Evolutionary conservation across 2,797 vertebrate genomes (phyloP), one percentile per base, ranked within the genome.

Genomic region (Sebastes reedi): DNA sequence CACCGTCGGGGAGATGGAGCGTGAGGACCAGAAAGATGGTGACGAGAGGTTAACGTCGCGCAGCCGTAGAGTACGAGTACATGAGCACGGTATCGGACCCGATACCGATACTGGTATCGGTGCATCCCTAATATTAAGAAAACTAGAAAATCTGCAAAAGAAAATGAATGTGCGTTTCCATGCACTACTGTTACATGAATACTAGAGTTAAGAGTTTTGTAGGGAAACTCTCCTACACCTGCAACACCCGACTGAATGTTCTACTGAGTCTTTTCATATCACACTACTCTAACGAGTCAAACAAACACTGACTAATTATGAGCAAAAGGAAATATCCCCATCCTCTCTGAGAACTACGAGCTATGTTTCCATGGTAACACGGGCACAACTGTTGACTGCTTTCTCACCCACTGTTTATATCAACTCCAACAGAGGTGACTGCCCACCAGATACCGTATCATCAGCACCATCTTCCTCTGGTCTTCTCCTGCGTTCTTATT

Each of bases 311-410:
- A 52, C 11, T 60, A 65, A 84, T 75, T 46, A 54, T 55, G 5
- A 75, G 42, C 16, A 76, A 74, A 66, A 56, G 3, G 2, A 64
- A 64, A 59, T 64, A 22, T 12, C 20, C 27, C 27, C 27, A 70
- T 64, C 24, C 27, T 42, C 61, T 75, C 36, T 60, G 29, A 56
- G 32, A 77, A 46, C 56, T 46, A 36, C 25, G 69, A 61, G 69
- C 79, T 71, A 75, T 64, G 84, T 88, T 88, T 70, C 81, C 71
- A 82, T 78, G 81, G 82, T 58, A 89, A 87, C 69, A 22, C 42
- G 39, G n/a, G 59, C 76, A 67, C 73, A 77, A 62, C 71, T 62
- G 62, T 84, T 68, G 55, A 54, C 58, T 77, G 58, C 34, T 36
- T 82, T 72, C 42, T 84, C 42, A 59, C 66, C 68, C 58, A 62